These are phyloP conservation scores for Himalopsyche phryganea DNA, from an alignment of 1,140 invertebrate genomes.

Conservation along the genomic window DNA sequence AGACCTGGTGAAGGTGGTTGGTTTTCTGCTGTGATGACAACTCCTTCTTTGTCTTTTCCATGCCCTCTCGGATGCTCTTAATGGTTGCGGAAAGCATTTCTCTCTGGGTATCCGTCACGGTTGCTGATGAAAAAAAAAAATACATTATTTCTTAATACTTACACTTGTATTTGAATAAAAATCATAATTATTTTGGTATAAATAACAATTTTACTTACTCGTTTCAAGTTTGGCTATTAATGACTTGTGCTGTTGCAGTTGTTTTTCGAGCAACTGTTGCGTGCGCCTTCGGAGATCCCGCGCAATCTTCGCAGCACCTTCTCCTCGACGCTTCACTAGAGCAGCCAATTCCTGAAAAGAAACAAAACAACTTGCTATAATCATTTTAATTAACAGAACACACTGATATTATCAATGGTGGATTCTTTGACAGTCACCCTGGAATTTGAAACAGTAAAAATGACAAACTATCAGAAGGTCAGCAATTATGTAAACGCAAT, in stretches of 20 bases:
- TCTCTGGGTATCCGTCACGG: conserved; percentile 59
- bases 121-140: conserved; percentile 39
- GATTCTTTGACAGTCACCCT: too few relatives aligned
- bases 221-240: conserved; percentile 72
- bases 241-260: conserved; percentile 72
- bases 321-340: conserved; percentile 64
- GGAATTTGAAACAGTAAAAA: too few relatives aligned
- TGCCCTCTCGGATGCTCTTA: conserved; percentile 70
- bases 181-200: too few relatives aligned
- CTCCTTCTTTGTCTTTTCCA: conserved; percentile 72
- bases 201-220: conserved; percentile 43
- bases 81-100: conserved; percentile 68
- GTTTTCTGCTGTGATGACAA: conserved; percentile 38
- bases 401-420: too few relatives aligned
- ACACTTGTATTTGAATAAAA: too few relatives aligned
- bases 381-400: too few relatives aligned
- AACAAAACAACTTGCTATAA: too few relatives aligned
- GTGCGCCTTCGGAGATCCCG: conserved; percentile 72
- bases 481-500: too few relatives aligned
- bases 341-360: conserved; percentile 25
- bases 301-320: conserved; percentile 66
- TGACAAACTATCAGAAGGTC: too few relatives aligned
- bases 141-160: too few relatives aligned
- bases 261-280: conserved; percentile 74
- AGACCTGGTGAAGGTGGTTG: conserved; percentile 4